phyloP scores from a whole-genome alignment of 2,797 vertebrate species.

The Eulemur albifrons region DNA sequence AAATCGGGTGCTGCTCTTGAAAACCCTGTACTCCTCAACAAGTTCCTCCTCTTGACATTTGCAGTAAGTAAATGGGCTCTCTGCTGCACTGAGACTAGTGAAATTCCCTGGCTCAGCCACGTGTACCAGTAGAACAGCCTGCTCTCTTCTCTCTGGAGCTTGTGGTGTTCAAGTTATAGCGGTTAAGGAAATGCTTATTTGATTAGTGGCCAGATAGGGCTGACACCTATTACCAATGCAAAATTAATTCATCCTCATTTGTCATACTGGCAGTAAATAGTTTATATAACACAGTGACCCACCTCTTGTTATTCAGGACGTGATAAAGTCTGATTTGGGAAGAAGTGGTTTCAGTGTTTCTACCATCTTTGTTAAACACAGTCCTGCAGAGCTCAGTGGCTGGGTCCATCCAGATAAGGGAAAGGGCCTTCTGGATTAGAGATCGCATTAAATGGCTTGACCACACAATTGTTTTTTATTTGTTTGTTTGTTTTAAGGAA shows the following conservation, averaged over 20 bases:
- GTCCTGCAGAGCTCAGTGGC: not conserved
- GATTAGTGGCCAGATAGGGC: not conserved
- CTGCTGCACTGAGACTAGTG: not conserved
- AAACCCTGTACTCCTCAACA: slow-evolving; percentile 92
- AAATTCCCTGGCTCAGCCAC: not conserved
- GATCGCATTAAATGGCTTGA: not conserved
- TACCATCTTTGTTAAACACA: not conserved
- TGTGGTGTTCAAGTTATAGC: not conserved
- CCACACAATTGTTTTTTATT: not conserved
- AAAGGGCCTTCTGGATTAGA: not conserved
- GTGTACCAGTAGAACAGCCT: not conserved
- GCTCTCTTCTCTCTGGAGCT: not conserved
- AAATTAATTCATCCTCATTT: not conserved
- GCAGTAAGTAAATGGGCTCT: slow-evolving; percentile 88
- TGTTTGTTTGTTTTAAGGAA: not conserved
- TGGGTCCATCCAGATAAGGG: not conserved
- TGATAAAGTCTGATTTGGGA: too few species aligned
- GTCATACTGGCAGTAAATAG: not conserved
- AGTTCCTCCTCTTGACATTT: slow-evolving; percentile 95
- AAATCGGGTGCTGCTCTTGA: slow-evolving; percentile 91
- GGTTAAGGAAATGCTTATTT: not conserved
- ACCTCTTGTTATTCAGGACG: not conserved
- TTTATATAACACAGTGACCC: not conserved
- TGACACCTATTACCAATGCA: not conserved
- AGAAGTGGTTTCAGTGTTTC: not conserved